A percentile compares a stretch with the other conserved stretches of the same genome.
Conservation (phyloP, 2,113 vertebrate genomes). For the Uropsilus gracilis region DNA sequence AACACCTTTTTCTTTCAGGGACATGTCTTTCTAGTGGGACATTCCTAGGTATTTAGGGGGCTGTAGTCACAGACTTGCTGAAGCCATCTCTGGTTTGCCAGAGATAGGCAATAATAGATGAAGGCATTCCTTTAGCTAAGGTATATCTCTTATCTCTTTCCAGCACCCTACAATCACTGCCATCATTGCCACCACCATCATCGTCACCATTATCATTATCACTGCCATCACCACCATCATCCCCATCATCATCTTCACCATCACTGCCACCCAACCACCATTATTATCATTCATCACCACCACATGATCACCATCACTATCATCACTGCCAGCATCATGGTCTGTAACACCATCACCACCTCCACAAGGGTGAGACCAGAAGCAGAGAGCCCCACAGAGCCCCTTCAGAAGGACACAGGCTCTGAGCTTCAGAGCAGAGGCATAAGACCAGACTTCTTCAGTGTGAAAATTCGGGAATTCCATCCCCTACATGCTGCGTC, state of each 20-base stretch:
- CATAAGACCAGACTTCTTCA: not conserved
- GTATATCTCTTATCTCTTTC: too few species aligned
- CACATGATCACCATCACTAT: fast-evolving
- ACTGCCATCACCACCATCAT: not conserved
- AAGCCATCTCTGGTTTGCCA: too few species aligned
- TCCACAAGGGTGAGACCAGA: not conserved
- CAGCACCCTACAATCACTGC: too few species aligned
- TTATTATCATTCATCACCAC: too few species aligned
- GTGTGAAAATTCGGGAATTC: fast-evolving
- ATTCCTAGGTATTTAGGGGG: too few species aligned
- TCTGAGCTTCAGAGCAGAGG: not conserved
- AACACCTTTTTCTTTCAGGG: too few species aligned
- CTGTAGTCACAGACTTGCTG: too few species aligned
- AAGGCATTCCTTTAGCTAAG: too few species aligned
- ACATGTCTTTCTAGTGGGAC: too few species aligned
- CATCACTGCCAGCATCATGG: too few species aligned
- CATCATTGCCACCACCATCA: fast-evolving
- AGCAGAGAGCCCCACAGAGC: not conserved
- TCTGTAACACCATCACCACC: too few species aligned
- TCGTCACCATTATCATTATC: fast-evolving
- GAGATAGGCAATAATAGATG: too few species aligned
- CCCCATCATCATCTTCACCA: fast-evolving
- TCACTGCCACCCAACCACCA: fast-evolving
- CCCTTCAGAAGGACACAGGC: not conserved
- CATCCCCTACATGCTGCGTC: not conserved